Evolutionary conservation across 2,113 vertebrate genomes (phyloP), one percentile per base, ranked within the genome.

Genomic region (Nettapus auritus): DNA sequence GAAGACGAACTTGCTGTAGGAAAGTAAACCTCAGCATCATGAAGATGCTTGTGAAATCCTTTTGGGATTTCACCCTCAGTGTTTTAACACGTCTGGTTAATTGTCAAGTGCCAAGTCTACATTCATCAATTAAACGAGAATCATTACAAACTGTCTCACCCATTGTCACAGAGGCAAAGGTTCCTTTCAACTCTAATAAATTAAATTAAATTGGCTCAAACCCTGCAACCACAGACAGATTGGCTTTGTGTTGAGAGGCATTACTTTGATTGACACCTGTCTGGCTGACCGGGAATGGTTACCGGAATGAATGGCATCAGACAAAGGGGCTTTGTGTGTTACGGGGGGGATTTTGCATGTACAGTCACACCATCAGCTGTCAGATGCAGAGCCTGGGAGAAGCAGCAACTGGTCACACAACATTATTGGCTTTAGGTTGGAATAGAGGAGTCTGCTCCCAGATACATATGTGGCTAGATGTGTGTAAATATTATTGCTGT

Each of bases 151-250:
- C 85, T 78, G 86, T 92, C 85, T 96, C 69, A 93, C 73, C 74
- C 90, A 69, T 94, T 96, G 96, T 95, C 95, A 93, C 73, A 82
- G 62, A 91, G 77, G 94, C 88, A 92, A 94, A 96, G 93, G 92
- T 92, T 97, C 86, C 83, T 96, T 96, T 94, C 90, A 96, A 53
- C 80, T 90, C 93, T 90, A 86, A 96, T 78, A 92, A 94, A 95
- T 96, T 96, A 96, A 96, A 97, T 97, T 96, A 96, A 97, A 93
- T 95, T 95, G 93, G 73, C 88, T 97, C 88, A 90, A 93, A 83
- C 88, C 79, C 88, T 86, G 83, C 80, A 93, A 95, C 86, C 73
- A 68, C 1, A 76, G 94, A 86, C 73, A 94, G 90, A 95, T 92
- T 94, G 69, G 62, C 73, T 93, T 90, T 95, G 82, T 95, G 90